Percentiles rank a stretch among this genome's conserved stretches.
phyloP scores from a whole-genome alignment of 2,888 invertebrate genomes.

The Epirrhoe alternata region DNA sequence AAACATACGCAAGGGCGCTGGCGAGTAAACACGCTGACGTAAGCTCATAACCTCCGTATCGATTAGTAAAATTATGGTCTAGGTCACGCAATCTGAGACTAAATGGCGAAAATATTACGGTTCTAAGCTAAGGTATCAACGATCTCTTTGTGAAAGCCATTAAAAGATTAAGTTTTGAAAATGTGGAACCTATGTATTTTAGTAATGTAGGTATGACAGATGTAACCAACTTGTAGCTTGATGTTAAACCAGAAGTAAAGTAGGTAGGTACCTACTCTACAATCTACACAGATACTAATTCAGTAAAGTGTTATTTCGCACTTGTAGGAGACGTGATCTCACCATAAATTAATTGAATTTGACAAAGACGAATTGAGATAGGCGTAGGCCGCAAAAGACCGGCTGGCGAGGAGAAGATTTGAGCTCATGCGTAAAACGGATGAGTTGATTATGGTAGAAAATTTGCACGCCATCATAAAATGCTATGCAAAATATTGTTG shows the following conservation, averaged over 20 bases:
- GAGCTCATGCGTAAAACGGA: constrained; percentile 47
- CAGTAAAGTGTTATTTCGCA: constrained; percentile 32
- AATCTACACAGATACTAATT: not conserved
- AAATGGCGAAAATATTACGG: constrained; percentile 42
- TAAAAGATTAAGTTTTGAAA: not conserved
- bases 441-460: constrained; percentile 33
- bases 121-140: constrained; percentile 1
- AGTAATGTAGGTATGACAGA: not conserved
- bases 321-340: constrained; percentile 40
- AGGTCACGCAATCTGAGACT: constrained; percentile 69
- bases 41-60: constrained; percentile 73
- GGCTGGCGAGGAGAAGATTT: constrained; percentile 40
- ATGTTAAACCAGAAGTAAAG: not conserved
- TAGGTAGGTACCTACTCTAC: not conserved
- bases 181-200: not conserved
- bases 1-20: constrained; percentile 60
- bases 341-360: constrained; percentile 48
- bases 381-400: constrained; percentile 47
- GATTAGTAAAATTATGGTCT: constrained; percentile 72
- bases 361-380: constrained; percentile 45
- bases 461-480: constrained; percentile 24
- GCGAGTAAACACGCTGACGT: constrained; percentile 70
- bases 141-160: constrained; percentile 28
- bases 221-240: not conserved
- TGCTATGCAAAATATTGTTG: constrained; percentile 20